These are phyloP conservation scores for Lacerta viridis DNA, from an alignment of 2,797 vertebrate genomes.

Conservation along the genomic window DNA sequence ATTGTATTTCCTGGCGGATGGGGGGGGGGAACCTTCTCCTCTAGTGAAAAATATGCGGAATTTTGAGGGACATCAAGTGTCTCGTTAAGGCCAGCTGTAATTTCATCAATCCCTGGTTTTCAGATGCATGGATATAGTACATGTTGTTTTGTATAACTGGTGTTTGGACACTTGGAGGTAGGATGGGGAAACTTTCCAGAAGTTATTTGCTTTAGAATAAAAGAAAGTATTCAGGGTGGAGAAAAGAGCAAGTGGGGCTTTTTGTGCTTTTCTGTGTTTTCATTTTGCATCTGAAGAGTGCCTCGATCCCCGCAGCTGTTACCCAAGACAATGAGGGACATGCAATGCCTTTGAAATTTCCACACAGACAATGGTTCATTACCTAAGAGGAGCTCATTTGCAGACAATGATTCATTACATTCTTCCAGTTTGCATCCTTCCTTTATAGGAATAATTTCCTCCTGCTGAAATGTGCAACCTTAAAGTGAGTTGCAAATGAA, in stretches of 20 bases:
- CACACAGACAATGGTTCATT: conserved; percentile 34
- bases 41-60: not conserved
- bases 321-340: conserved; percentile 6
- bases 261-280: not conserved
- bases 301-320: conserved; percentile 13
- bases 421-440: conserved; percentile 13
- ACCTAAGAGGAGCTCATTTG: conserved; percentile 23
- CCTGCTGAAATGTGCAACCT: not conserved
- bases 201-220: not conserved
- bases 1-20: no score
- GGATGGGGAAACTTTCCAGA: not conserved
- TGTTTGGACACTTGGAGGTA: not conserved
- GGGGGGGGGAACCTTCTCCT: not conserved
- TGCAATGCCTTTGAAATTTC: not conserved
- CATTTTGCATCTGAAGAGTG: conserved; percentile 25
- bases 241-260: not conserved
- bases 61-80: not conserved
- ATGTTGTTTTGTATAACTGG: not conserved
- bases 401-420: conserved; percentile 38
- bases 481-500: not conserved
- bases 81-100: not conserved
- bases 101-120: not conserved
- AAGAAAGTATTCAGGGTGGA: not conserved
- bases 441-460: conserved; percentile 26
- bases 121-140: not conserved